Evolutionary conservation across 2,888 invertebrate species (phyloP).

Genomic region (Spisula solida): DNA sequence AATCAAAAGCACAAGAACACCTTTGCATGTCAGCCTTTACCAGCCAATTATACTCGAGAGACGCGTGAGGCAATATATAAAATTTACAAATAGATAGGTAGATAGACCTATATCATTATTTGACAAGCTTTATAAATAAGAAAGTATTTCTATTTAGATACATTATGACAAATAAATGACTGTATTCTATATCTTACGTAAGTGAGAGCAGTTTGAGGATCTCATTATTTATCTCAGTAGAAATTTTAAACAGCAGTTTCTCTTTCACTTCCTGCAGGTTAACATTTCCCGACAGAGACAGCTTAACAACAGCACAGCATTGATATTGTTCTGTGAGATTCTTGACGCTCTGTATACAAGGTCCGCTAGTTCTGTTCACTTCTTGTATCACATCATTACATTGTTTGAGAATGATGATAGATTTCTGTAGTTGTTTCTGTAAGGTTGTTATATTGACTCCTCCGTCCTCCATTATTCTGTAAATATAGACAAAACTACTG

Average conservation of each 20-base stretch:
- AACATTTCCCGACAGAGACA: background rate
- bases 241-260: constrained; percentile 33
- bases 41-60: too few relatives aligned
- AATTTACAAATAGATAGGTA: too few relatives aligned
- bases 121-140: too few relatives aligned
- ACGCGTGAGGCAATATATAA: too few relatives aligned
- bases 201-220: constrained; percentile 12
- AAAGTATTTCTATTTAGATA: too few relatives aligned
- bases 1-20: too few relatives aligned
- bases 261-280: constrained; percentile 31
- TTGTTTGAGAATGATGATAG: constrained; percentile 10
- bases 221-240: constrained; percentile 39
- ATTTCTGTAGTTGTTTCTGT: constrained; percentile 34
- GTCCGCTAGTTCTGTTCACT: background rate
- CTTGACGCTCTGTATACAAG: constrained; percentile 31
- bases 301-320: constrained; percentile 18
- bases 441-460: background rate
- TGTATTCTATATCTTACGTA: constrained; percentile 12
- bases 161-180: too few relatives aligned
- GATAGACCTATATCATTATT: too few relatives aligned
- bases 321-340: constrained; percentile 47
- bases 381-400: constrained; percentile 21
- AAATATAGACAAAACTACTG: background rate
- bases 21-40: too few relatives aligned
- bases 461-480: background rate